Evolutionary conservation across 2,888 invertebrate genomes (phyloP), one percentile per base, ranked within the genome.

Genomic region (Ophonus ardosiacus): DNA sequence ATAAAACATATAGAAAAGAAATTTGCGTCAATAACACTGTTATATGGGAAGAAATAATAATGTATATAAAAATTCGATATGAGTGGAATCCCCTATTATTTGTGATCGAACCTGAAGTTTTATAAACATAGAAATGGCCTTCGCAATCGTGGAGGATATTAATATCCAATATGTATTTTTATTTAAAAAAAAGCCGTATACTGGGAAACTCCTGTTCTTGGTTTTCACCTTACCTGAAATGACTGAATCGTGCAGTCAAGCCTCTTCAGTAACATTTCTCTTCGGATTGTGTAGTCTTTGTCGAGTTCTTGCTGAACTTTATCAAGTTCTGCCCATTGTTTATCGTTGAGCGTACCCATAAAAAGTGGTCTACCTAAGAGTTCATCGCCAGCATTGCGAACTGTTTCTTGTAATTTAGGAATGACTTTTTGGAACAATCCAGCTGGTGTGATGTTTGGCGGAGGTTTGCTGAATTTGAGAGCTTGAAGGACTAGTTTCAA

Each of bases 211-310:
- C 21, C 21, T 21, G 3, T 21, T 21, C 21, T 43, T 43, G 43
- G 2, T 13, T 13, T 2, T 51, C 6, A 51, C 13, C 80, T n/a
- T 90, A 96, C 97, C 94, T 98, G 95, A 91, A 99, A 99, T 81
- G 99, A 99, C 91, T 98, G 97, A 88, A 99, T 95, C 0, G 99
- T 99, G 86, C 98, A 98, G 90, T 99, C 99, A 51, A 99, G 92
- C 76, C 99, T 93, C 79, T 98, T 98, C 6, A 99, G 92, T 86
- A 99, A 93, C 92, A 98, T 97, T 90, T 98, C 96, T 84, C 98
- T 92, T 76, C 99, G 92, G 86, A 96, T 92, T 87, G 94, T 93
- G 89, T 98, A 99, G 89, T 99, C 99, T 13, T 94, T 93, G 82
- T 94, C 94, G 89, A 99, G 93, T 86, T 96, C 95, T 0, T 93